Evolutionary conservation across 1,140 invertebrate genomes (phyloP).

Genomic region (Coelopa frigida): DNA sequence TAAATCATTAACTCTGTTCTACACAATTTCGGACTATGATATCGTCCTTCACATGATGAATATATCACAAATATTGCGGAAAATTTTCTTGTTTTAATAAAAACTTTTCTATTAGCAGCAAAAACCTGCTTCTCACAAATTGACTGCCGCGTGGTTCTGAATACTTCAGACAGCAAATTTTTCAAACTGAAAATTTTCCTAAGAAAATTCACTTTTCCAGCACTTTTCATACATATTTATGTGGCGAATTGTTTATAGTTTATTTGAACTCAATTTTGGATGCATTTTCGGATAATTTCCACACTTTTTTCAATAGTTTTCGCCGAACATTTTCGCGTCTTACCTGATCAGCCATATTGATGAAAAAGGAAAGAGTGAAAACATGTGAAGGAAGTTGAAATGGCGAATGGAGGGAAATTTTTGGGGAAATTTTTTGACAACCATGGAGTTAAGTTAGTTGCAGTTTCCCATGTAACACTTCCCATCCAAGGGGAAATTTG

Average conservation of each 20-base stretch:
- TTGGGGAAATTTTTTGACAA: constrained; percentile 8
- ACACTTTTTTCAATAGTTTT: constrained; percentile 23
- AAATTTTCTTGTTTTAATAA: too few relatives aligned
- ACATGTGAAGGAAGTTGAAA: constrained; percentile 10
- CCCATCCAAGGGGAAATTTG: neutral
- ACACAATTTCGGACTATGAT: neutral
- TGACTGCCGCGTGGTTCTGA: neutral
- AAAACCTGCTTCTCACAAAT: neutral
- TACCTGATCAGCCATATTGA: constrained; percentile 48
- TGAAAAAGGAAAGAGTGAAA: constrained; percentile 40
- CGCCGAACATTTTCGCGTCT: constrained; percentile 20
- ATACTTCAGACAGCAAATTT: neutral
- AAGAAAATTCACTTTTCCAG: too few relatives aligned
- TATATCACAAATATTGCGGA: too few relatives aligned
- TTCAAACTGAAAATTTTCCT: too few relatives aligned
- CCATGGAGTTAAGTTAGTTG: constrained; percentile 4
- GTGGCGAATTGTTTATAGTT: too few relatives aligned
- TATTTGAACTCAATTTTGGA: too few relatives aligned
- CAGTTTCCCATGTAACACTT: neutral
- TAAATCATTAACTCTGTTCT: constrained; percentile 3
- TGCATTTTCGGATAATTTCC: too few relatives aligned
- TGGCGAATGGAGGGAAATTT: constrained; percentile 1
- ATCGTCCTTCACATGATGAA: too few relatives aligned
- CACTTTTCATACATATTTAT: too few relatives aligned
- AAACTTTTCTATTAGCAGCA: neutral